Conservation (phyloP, 1,140 invertebrate genomes). For the Pissodes strobi region DNA sequence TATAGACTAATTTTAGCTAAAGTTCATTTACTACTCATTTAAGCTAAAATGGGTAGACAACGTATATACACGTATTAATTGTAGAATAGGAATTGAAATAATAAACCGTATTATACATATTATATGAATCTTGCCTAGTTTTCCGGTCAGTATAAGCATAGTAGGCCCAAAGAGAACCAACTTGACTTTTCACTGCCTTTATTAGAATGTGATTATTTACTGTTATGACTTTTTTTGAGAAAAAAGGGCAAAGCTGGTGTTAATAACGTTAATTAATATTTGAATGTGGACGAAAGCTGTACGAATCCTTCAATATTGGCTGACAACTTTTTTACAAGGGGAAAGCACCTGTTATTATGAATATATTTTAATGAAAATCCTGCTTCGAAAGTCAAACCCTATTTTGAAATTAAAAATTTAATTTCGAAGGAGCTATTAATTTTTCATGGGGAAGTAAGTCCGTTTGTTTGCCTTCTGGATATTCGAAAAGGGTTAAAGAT, state of each 20-base stretch:
- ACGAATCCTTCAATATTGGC: conserved; percentile 41
- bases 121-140: too few species aligned
- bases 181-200: conserved; percentile 40
- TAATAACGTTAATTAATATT: conserved; percentile 58
- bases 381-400: conserved; percentile 1
- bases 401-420: conserved; percentile 35
- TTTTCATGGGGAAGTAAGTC: conserved; percentile 28
- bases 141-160: neutral
- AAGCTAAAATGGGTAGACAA: too few species aligned
- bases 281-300: conserved; percentile 41
- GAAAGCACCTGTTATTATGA: conserved; percentile 42
- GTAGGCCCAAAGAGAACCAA: neutral
- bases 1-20: too few species aligned
- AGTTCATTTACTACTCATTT: too few species aligned
- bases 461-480: conserved; percentile 7
- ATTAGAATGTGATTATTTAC: conserved; percentile 56
- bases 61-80: too few species aligned
- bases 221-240: conserved; percentile 53
- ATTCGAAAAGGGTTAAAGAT: conserved; percentile 1
- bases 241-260: conserved; percentile 49
- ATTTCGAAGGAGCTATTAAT: conserved; percentile 25
- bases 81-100: too few species aligned
- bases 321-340: conserved; percentile 38
- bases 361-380: conserved; percentile 39
- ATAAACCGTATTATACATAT: too few species aligned